These are phyloP conservation scores for Centropyge bicolor DNA, from an alignment of 2,797 vertebrate species.

Conservation along the genomic window DNA sequence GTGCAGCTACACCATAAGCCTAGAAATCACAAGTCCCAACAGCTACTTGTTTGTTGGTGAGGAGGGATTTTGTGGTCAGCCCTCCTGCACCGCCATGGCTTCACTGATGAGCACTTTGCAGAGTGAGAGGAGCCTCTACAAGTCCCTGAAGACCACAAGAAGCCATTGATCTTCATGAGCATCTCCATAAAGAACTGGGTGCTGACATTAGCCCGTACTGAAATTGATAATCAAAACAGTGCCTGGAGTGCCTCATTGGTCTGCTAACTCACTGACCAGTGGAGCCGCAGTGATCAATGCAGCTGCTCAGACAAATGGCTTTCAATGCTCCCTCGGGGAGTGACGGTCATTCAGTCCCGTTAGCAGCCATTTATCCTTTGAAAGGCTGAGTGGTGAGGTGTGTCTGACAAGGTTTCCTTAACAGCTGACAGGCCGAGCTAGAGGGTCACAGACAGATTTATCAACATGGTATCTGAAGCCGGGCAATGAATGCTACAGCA, in stretches of 20 bases:
- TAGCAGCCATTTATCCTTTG: conserved; percentile 10
- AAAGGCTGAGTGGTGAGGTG: neutral
- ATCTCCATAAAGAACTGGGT: conserved; percentile 28
- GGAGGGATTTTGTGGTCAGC: neutral
- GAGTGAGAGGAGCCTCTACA: neutral
- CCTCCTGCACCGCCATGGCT: neutral
- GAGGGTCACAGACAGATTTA: neutral
- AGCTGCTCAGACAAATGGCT: conserved; percentile 5
- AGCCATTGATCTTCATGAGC: conserved; percentile 23
- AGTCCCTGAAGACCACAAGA: neutral
- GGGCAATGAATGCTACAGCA: neutral
- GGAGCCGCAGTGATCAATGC: conserved; percentile 15
- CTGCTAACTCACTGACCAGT: neutral
- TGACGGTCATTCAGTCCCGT: neutral
- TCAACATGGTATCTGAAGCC: neutral
- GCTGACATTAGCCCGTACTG: conserved; percentile 3
- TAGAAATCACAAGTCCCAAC: neutral
- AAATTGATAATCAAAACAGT: conserved; percentile 27
- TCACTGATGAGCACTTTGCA: conserved; percentile 1
- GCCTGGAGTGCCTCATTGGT: neutral
- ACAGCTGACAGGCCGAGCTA: neutral
- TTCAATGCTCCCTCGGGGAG: conserved; percentile 35
- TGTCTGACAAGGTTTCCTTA: neutral
- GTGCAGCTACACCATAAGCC: neutral
- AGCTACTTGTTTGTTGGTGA: neutral